These are phyloP conservation scores for Carlito syrichta DNA, from an alignment of 2,113 vertebrate species.

Conservation along the genomic window DNA sequence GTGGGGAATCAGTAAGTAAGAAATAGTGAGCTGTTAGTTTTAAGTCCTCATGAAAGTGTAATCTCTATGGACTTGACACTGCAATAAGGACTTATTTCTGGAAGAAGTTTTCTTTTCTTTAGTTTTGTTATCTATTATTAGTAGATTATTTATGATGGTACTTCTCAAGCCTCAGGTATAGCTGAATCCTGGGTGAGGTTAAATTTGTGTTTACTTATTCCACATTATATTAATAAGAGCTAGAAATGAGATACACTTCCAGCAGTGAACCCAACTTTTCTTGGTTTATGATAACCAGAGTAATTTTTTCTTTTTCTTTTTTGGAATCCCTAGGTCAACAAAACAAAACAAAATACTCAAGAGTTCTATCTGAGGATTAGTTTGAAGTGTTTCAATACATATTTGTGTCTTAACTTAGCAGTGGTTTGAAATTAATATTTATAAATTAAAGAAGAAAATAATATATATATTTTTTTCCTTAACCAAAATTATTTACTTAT, in stretches of 20 bases:
- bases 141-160: not conserved
- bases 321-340: not conserved
- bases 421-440: not conserved
- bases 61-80: not conserved
- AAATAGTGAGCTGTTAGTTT: not conserved
- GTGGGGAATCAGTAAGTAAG: not conserved
- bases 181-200: not conserved
- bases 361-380: not conserved
- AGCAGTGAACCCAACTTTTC: not conserved
- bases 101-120: not conserved
- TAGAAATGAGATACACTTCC: not conserved
- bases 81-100: not conserved
- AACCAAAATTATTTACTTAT: not conserved
- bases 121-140: not conserved
- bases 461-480: not conserved
- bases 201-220: not conserved
- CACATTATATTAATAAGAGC: not conserved
- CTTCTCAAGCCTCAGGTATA: not conserved
- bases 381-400: not conserved
- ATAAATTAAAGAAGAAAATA: not conserved
- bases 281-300: not conserved
- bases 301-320: not conserved
- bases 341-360: not conserved
- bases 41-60: not conserved
- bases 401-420: not conserved